Conservation (phyloP, 1,140 invertebrate genomes). For the Pemphigus obesinymphae region DNA sequence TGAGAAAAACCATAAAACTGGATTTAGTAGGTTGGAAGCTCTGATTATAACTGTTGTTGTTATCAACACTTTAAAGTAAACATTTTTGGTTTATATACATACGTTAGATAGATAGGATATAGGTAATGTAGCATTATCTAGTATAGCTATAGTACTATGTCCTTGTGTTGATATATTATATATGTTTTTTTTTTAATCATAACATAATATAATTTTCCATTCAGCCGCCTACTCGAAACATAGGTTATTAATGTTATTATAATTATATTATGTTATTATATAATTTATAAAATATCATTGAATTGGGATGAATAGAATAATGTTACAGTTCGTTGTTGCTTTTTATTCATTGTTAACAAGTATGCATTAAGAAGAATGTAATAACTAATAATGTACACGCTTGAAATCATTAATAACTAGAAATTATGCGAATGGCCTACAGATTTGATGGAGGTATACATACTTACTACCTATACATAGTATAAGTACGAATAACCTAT, state of each 20-base stretch:
- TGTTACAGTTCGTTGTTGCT: neutral
- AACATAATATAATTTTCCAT: neutral
- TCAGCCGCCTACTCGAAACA: neutral
- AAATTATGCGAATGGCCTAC: too few relatives aligned
- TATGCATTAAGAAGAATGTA: neutral
- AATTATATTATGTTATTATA: neutral
- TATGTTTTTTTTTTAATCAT: neutral
- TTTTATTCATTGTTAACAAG: neutral
- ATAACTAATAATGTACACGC: neutral
- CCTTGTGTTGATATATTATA: neutral
- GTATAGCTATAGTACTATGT: neutral
- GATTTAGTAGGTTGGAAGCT: too few relatives aligned
- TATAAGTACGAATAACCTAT: too few relatives aligned
- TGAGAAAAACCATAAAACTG: too few relatives aligned
- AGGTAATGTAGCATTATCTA: too few relatives aligned
- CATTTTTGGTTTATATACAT: too few relatives aligned
- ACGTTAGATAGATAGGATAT: too few relatives aligned
- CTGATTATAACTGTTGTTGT: too few relatives aligned
- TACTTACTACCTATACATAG: too few relatives aligned
- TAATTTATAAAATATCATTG: neutral
- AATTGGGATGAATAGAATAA: neutral
- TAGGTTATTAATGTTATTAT: neutral
- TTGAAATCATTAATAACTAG: too few relatives aligned
- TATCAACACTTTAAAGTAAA: too few relatives aligned
- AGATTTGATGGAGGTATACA: too few relatives aligned